A percentile compares a stretch with the other conserved stretches of the same genome.
These are phyloP conservation scores for Temnothorax rugatulus DNA, from an alignment of 2,888 invertebrate genomes.

Conservation along the genomic window DNA sequence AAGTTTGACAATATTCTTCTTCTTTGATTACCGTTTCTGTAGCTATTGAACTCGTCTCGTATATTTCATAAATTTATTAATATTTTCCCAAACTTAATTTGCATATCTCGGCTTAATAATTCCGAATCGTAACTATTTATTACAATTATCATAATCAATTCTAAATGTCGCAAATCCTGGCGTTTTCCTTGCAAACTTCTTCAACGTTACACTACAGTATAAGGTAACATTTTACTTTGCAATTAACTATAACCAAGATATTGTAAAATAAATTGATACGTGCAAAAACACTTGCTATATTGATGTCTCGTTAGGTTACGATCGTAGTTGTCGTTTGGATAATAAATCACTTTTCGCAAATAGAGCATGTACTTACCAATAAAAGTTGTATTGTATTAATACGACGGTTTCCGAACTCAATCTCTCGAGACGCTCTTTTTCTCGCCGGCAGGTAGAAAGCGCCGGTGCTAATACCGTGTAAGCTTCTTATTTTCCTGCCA, in stretches of 20 bases:
- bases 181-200: neutral
- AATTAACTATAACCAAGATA: neutral
- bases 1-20: slow-evolving; percentile 80
- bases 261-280: neutral
- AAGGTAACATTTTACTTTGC: neutral
- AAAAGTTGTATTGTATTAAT: slow-evolving; percentile 43
- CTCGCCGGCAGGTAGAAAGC: slow-evolving; percentile 52
- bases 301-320: neutral
- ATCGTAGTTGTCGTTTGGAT: neutral
- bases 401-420: slow-evolving; percentile 41
- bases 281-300: neutral
- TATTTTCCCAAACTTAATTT: slow-evolving; percentile 29
- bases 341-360: slow-evolving; percentile 4
- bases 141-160: slow-evolving; percentile 7
- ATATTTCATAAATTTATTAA: slow-evolving; percentile 46
- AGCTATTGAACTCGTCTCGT: slow-evolving; percentile 49
- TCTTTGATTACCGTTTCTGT: slow-evolving; percentile 67
- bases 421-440: slow-evolving; percentile 36
- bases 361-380: neutral
- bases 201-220: neutral
- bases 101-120: neutral
- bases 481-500: slow-evolving; percentile 65
- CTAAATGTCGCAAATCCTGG: neutral
- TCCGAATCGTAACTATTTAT: neutral
- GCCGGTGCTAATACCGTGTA: slow-evolving; percentile 68